Base-by-base conservation (phyloP, 1,140 invertebrate species). In the Caenorhabditis elegans region DNA sequence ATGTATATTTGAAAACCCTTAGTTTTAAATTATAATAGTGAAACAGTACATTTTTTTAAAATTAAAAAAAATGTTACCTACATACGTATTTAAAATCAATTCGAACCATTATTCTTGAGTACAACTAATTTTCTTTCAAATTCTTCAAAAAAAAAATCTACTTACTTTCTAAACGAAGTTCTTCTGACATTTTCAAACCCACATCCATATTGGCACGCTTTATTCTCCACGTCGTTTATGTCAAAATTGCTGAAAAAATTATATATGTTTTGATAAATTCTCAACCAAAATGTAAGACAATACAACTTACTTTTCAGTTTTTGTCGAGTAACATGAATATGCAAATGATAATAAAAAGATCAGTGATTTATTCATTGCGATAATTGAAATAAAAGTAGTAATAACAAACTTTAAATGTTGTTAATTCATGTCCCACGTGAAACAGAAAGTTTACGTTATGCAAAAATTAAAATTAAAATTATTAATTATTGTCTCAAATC, bases 401-500 rank as follows among this genome's bases (percentile, higher is more conserved):
- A n/a, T n/a, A n/a, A n/a, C n/a, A n/a, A n/a, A n/a, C n/a, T n/a
- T n/a, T n/a, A n/a, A n/a, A n/a, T n/a, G n/a, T n/a, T n/a, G n/a
- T n/a, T n/a, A n/a, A n/a, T n/a, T n/a, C n/a, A n/a, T n/a, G n/a
- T n/a, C n/a, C n/a, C n/a, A n/a, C n/a, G n/a, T n/a, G n/a, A n/a
- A n/a, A n/a, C n/a, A n/a, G n/a, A n/a, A n/a, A n/a, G n/a, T n/a
- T n/a, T n/a, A n/a, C n/a, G n/a, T n/a, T n/a, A 47, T 28, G 3
- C n/a, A 48, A 49, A 4, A 81, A 28, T 15, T 46, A 17, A 77
- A 76, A 22, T 79, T 36, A 17, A 43, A 77, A 13, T 19, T 28
- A 22, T 76, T 28, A 26, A 17, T 34, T 19, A 47, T 75, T 83
- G 78, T 36, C 60, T 79, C n/a, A 77, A 65, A 19, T 79, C 60